Evolutionary conservation across 2,888 invertebrate species (phyloP), one percentile per base, ranked within the genome.

Genomic region (Synanthedon andrenaeformis): DNA sequence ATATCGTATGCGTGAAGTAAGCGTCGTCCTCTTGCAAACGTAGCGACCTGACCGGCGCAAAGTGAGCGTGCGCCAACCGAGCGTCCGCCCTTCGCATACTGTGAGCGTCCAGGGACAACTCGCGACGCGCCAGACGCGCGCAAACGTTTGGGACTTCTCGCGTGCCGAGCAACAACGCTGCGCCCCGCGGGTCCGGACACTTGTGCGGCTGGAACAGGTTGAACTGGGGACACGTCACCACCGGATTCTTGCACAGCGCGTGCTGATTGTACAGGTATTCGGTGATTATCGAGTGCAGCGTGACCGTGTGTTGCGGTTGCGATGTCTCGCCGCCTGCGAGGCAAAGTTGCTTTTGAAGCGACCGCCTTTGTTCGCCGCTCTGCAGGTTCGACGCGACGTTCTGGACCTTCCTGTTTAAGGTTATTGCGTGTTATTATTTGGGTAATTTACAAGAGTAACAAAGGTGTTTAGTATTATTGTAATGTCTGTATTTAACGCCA

Each of bases 201-300:
- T 96, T 95, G 86, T 99, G 99, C 0, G 98, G 98, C 60, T 92
- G 90, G 70, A 97, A 96, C 42, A 99, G 88, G 76, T 97, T 96
- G 74, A 99, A 99, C 72, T 96, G 96, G 0, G 99, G 98, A 81
- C 98, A 99, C 0, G 97, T 98, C 41, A 96, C 95, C 87, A 99
- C 97, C 0, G 99, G 99, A 82, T 98, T 97, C 83, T 95, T 96
- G 88, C 99, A 99, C 6, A 96, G 87, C n/a, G 98, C 94, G 84
- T 99, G 99, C 79, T 99, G 99, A 84, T 97, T 97, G 65, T 97
- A 94, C 53, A 99, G 89, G 84, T 98, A 99, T 79, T 98, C 98
- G 0, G 96, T 97, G 59, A 99, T 96, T 69, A 99, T 98, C 49
- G 94, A 94, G 77, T 97, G 95, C 23, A 99, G 86, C 0, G 94